Evolutionary conservation across 1,140 invertebrate species (phyloP).

Genomic region (Drosophila athabasca): DNA sequence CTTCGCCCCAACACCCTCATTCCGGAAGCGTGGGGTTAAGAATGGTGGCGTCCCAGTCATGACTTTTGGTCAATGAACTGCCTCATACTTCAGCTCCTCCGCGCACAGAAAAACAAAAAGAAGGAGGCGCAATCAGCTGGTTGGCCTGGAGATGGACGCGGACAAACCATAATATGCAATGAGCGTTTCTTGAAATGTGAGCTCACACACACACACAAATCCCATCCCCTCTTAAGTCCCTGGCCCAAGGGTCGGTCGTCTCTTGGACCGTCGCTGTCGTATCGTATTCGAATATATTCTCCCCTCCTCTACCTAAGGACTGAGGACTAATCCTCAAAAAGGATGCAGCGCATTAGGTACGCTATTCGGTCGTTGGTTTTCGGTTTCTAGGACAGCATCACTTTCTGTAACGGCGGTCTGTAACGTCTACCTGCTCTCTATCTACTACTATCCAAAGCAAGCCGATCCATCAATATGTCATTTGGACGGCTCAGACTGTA

Average conservation of each 20-base stretch:
- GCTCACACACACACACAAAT: conserved; percentile 42
- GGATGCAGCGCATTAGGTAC: conserved; percentile 68
- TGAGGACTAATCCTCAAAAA: conserved; percentile 63
- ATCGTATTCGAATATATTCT: too few species aligned
- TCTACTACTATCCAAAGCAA: neutral
- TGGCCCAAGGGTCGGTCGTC: neutral
- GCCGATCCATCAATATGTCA: conserved; percentile 64
- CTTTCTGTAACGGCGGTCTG: conserved; percentile 8
- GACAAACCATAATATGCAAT: conserved; percentile 13
- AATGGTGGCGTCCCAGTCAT: conserved; percentile 49
- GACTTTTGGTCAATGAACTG: conserved; percentile 76
- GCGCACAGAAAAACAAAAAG: conserved; percentile 12
- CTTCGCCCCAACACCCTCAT: too few species aligned
- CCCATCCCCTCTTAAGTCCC: conserved; percentile 22
- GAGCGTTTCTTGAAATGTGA: conserved; percentile 51
- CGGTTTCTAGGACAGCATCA: conserved; percentile 25
- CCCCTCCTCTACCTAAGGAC: conserved; percentile 44
- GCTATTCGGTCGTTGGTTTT: conserved; percentile 34
- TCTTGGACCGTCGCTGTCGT: too few species aligned
- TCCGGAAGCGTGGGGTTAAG: conserved; percentile 22
- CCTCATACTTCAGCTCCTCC: conserved; percentile 16
- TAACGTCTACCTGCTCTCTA: conserved; percentile 5
- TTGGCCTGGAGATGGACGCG: conserved; percentile 21
- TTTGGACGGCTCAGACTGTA: conserved; percentile 11
- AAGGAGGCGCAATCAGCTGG: conserved; percentile 61